Base-by-base conservation (phyloP, 2,888 invertebrate genomes). In the Orchestes rusci region DNA sequence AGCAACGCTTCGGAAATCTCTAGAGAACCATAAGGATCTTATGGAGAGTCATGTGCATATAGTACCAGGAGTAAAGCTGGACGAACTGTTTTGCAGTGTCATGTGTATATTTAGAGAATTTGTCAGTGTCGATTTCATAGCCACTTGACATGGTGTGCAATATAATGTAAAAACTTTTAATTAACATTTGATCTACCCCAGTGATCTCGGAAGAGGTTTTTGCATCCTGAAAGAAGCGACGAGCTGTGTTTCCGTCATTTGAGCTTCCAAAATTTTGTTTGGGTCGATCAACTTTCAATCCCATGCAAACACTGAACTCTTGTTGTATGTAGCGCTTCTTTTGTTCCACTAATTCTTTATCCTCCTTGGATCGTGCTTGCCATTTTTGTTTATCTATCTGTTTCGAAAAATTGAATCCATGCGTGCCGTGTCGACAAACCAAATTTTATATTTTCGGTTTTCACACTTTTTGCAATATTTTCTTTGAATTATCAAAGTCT, bases 31-130 rank as follows among this genome's bases (percentile, higher is more conserved):
- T n/a, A n/a, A n/a, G n/a, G n/a, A n/a, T n/a, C n/a, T n/a, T n/a
- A n/a, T n/a, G n/a, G n/a, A n/a, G n/a, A n/a, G n/a, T n/a, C n/a
- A n/a, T n/a, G n/a, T n/a, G n/a, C n/a, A n/a, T n/a, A n/a, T n/a
- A n/a, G n/a, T n/a, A n/a, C n/a, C n/a, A n/a, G n/a, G n/a, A n/a
- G n/a, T n/a, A n/a, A n/a, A n/a, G n/a, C n/a, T n/a, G n/a, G n/a
- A n/a, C n/a, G n/a, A n/a, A n/a, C n/a, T n/a, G n/a, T 8, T 51
- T 16, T 1, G 49, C 51, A 16, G 53, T 57, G 37, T 44, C 33
- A 5, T 16, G 8, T 18, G 37, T 19, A 34, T 44, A 39, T 13
- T 38, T 27, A 16, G 20, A 36, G 27, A 44, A 39, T 27, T 38
- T 27, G 23, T 20, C 16, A 23, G 10, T 15, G 5, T 38, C 16